Percentiles rank a stretch among this genome's conserved stretches.
phyloP scores from a whole-genome alignment of 2,888 invertebrate species.

The Tiliacea aurago region DNA sequence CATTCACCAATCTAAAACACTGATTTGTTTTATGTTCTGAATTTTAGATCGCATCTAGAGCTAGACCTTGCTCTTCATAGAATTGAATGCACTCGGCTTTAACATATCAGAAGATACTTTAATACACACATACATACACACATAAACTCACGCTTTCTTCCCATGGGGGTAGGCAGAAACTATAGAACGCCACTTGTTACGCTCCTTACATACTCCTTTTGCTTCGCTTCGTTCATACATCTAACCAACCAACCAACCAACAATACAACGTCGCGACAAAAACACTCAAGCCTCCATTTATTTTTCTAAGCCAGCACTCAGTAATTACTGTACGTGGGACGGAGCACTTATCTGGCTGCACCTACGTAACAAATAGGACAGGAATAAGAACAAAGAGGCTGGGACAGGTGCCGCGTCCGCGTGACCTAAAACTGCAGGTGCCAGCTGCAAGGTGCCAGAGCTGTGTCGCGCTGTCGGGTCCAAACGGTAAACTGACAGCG shows the following conservation, averaged over 20 bases:
- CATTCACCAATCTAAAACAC: background rate
- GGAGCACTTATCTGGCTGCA: conserved; percentile 62
- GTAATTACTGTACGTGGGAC: conserved; percentile 53
- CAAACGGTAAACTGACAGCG: conserved; percentile 57
- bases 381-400: conserved; percentile 76
- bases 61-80: background rate
- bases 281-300: conserved; percentile 17
- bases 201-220: no score
- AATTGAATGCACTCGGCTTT: background rate
- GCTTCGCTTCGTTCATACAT: no score
- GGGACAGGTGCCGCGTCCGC: conserved; percentile 76
- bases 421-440: conserved; percentile 88
- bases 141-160: no score
- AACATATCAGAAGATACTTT: background rate
- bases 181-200: no score
- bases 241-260: conserved; percentile 1
- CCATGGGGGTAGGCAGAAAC: no score
- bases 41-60: background rate
- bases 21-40: background rate
- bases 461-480: conserved; percentile 66
- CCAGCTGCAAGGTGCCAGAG: conserved; percentile 79
- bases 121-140: no score
- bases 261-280: background rate
- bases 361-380: conserved; percentile 64
- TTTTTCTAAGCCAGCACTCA: conserved; percentile 45